Evolutionary conservation across 2,888 invertebrate genomes (phyloP).

Genomic region (Microdon myrmicae): DNA sequence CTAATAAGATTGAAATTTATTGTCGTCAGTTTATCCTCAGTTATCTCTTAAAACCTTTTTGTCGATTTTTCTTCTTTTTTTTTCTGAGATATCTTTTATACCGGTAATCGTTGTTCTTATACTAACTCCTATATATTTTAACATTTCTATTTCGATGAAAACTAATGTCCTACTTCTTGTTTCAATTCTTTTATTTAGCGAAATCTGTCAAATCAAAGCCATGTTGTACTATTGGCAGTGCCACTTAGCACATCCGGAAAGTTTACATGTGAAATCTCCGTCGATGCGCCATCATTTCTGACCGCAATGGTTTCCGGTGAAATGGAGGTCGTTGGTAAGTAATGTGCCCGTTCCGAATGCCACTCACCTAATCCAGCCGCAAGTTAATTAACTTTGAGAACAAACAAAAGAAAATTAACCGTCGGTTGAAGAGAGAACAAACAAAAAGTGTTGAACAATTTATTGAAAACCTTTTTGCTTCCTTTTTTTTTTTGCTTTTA

Average conservation of each 20-base stretch:
- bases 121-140: no score
- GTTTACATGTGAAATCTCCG: constrained; percentile 67
- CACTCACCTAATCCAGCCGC: constrained; percentile 29
- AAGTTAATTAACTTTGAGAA: constrained; percentile 61
- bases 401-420: constrained; percentile 37
- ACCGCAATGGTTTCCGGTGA: constrained; percentile 67
- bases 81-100: no score
- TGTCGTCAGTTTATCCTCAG: no score
- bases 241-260: constrained; percentile 66
- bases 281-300: constrained; percentile 66
- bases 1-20: constrained; percentile 2
- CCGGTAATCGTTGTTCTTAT: no score
- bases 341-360: constrained; percentile 10
- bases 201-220: constrained; percentile 67
- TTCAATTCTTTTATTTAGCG: constrained; percentile 56
- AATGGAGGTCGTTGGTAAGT: constrained; percentile 67
- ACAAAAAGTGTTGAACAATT: constrained; percentile 17
- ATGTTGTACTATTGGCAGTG: constrained; percentile 65
- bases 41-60: no score
- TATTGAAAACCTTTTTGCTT: constrained; percentile 41
- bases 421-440: neutral
- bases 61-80: no score
- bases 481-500: constrained; percentile 15
- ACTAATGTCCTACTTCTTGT: constrained; percentile 44
- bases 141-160: constrained; percentile 3